A percentile compares a stretch with the other conserved stretches of the same genome.
These are phyloP conservation scores for Daktulosphaira vitifoliae DNA, from an alignment of 1,140 invertebrate genomes.

Conservation along the genomic window DNA sequence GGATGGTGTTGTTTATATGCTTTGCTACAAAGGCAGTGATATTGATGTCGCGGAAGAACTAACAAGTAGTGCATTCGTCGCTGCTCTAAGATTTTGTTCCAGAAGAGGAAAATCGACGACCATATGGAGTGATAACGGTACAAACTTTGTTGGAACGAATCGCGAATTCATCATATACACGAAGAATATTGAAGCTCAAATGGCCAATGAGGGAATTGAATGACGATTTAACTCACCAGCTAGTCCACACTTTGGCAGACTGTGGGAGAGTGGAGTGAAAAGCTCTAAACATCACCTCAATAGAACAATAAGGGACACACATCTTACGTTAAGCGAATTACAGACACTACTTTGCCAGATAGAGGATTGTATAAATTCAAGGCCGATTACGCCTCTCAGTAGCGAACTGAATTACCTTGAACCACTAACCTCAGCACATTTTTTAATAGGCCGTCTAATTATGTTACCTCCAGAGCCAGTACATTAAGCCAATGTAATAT, in stretches of 20 bases:
- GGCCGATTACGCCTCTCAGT: conserved; percentile 36
- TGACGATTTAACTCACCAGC: conserved; percentile 39
- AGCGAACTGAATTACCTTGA: conserved; percentile 38
- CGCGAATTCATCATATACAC: not conserved
- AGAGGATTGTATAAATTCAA: conserved; percentile 39
- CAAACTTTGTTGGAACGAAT: not conserved
- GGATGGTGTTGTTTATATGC: not conserved
- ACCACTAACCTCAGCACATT: conserved; percentile 39
- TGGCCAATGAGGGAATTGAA: conserved; percentile 32
- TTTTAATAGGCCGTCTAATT: conserved; percentile 37
- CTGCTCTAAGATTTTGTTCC: not conserved
- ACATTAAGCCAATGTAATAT: no score
- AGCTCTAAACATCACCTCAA: conserved; percentile 39
- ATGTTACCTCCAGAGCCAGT: not conserved
- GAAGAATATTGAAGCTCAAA: no score
- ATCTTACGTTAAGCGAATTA: not conserved
- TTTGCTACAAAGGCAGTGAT: not conserved
- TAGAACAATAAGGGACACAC: not conserved
- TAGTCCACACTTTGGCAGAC: conserved; percentile 40
- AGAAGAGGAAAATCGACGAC: not conserved
- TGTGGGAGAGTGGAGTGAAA: conserved; percentile 40
- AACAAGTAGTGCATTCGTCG: not conserved
- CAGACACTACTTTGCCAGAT: conserved; percentile 26
- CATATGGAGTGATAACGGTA: not conserved
- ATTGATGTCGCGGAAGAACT: not conserved